phyloP scores from a whole-genome alignment of 2,797 vertebrate species.

The Phrynocephalus guinanensis region DNA sequence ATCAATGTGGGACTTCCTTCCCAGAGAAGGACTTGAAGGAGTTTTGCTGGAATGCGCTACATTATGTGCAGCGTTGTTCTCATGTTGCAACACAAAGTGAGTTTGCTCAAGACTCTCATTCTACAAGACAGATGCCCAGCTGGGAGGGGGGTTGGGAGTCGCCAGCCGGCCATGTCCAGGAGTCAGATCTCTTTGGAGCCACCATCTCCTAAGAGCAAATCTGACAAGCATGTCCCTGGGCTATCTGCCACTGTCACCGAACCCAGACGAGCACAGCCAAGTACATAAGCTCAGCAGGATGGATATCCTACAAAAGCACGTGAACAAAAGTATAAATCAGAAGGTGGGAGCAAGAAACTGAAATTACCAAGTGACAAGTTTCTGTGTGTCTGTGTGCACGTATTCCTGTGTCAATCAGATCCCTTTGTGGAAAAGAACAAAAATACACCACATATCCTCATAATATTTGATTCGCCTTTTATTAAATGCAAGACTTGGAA shows the following conservation, averaged over 20 bases:
- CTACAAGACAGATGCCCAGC: background rate
- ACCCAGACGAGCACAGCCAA: background rate
- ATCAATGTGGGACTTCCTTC: background rate
- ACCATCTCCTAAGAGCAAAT: background rate
- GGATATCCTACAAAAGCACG: background rate
- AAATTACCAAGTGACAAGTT: background rate
- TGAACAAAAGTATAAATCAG: slow-evolving; percentile 8
- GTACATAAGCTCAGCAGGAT: background rate
- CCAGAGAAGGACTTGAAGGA: background rate
- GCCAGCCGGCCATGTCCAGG: background rate
- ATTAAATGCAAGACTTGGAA: slow-evolving; percentile 51
- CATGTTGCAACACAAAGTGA: background rate
- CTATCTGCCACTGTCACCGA: background rate
- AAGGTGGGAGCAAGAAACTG: background rate
- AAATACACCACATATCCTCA: background rate
- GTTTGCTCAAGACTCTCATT: background rate
- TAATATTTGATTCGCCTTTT: slow-evolving; percentile 52
- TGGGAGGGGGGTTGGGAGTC: background rate
- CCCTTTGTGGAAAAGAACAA: background rate
- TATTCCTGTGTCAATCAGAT: background rate
- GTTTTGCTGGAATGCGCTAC: background rate
- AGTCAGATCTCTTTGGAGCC: background rate
- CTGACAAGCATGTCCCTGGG: background rate
- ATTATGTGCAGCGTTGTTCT: background rate
- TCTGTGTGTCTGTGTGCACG: background rate